Evolutionary conservation across 1,140 invertebrate species (phyloP).

Genomic region (Drosophila cardini): DNA sequence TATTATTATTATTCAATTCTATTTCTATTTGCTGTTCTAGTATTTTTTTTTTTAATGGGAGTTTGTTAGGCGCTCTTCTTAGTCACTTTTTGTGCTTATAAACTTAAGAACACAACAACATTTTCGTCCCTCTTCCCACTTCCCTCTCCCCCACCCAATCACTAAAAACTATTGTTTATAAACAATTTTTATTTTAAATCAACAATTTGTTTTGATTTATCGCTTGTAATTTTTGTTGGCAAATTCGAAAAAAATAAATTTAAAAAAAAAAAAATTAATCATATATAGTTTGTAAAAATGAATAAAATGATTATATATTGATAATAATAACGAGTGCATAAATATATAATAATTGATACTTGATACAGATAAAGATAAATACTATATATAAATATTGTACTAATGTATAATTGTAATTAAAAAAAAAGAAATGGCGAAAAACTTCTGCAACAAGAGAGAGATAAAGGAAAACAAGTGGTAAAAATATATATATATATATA

Average conservation of each 20-base stretch:
- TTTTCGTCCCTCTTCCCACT: neutral
- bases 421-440: constrained; percentile 13
- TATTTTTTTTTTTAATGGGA: constrained; percentile 55
- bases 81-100: constrained; percentile 70
- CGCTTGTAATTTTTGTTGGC: constrained; percentile 23
- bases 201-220: constrained; percentile 18
- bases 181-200: neutral
- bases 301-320: constrained; percentile 53
- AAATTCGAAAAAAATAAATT: neutral
- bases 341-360: constrained; percentile 9
- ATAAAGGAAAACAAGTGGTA: constrained; percentile 33
- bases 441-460: constrained; percentile 48
- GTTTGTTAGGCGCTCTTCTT: constrained; percentile 69
- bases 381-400: constrained; percentile 62
- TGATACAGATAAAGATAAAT: constrained; percentile 10
- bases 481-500: constrained; percentile 58
- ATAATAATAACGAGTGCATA: constrained; percentile 39
- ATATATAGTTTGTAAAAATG: constrained; percentile 47
- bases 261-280: neutral
- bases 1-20: constrained; percentile 50
- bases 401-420: constrained; percentile 75
- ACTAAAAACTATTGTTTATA: neutral
- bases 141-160: neutral
- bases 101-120: constrained; percentile 47
- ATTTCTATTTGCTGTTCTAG: constrained; percentile 52